phyloP scores from a whole-genome alignment of 2,113 vertebrate species.

The Chaenocephalus aceratus region DNA sequence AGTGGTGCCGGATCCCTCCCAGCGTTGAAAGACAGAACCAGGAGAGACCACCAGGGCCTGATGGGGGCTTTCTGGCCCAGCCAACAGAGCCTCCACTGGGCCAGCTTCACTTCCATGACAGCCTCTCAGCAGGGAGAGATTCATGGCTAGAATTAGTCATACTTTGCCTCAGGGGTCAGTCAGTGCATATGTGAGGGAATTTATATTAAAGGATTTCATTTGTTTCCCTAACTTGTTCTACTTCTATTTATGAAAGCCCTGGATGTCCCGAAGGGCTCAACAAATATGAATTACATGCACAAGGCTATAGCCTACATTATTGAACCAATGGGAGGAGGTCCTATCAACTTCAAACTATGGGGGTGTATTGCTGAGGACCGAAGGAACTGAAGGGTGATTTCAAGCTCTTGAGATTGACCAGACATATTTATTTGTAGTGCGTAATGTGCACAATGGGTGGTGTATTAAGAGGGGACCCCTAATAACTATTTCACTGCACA shows the following conservation, averaged over 20 bases:
- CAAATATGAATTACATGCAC: background rate
- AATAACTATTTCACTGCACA: too few species aligned
- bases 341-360: too few species aligned
- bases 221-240: background rate
- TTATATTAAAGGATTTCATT: conserved; percentile 18
- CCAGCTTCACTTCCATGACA: conserved; percentile 68
- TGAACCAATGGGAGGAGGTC: too few species aligned
- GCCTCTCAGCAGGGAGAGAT: conserved; percentile 54
- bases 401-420: background rate
- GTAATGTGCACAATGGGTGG: background rate
- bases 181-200: conserved; percentile 8
- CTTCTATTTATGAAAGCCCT: background rate
- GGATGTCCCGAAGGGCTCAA: background rate
- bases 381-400: background rate
- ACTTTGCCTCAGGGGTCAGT: conserved; percentile 39
- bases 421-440: background rate
- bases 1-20: conserved; percentile 27
- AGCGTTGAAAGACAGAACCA: conserved; percentile 43
- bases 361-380: background rate
- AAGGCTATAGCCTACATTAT: background rate
- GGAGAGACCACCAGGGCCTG: conserved; percentile 40
- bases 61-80: conserved; percentile 44
- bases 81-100: conserved; percentile 53
- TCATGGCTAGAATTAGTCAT: conserved; percentile 67
- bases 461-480: too few species aligned